A percentile compares a stretch with the other conserved stretches of the same genome.
Evolutionary conservation across 2,113 vertebrate genomes (phyloP).

Genomic region (Pantherophis guttatus): DNA sequence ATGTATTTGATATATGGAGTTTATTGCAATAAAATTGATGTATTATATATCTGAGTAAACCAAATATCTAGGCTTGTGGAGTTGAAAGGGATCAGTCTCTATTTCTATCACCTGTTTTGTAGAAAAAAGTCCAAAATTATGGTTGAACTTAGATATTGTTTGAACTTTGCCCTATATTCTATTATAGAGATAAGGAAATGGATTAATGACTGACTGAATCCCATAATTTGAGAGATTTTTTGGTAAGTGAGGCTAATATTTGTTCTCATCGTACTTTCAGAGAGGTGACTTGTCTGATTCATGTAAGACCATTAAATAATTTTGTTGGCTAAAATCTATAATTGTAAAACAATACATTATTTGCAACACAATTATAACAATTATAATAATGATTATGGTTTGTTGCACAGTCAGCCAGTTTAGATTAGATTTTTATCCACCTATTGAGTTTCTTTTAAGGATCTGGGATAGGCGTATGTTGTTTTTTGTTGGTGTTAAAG

Average conservation of each 20-base stretch:
- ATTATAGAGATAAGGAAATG: neutral
- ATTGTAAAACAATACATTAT: no score
- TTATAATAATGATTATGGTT: no score
- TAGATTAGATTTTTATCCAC: no score
- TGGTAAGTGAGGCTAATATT: neutral
- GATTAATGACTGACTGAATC: neutral
- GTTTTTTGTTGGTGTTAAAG: no score
- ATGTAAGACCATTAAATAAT: neutral
- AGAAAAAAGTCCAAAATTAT: neutral
- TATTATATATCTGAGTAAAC: neutral
- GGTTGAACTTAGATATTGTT: neutral
- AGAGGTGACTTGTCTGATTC: neutral
- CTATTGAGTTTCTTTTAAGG: no score
- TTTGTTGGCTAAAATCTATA: no score
- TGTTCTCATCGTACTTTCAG: neutral
- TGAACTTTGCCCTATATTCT: neutral
- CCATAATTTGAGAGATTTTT: neutral
- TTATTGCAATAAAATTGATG: neutral
- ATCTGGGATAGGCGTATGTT: no score
- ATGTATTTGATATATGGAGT: neutral
- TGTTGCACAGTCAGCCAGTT: no score
- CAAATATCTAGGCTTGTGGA: neutral
- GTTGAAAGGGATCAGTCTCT: neutral
- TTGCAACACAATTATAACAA: no score
- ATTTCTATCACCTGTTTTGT: neutral